Percentiles rank a stretch among this genome's conserved stretches.
Conservation (phyloP, 2,113 vertebrate genomes). For the Falco punctatus region DNA sequence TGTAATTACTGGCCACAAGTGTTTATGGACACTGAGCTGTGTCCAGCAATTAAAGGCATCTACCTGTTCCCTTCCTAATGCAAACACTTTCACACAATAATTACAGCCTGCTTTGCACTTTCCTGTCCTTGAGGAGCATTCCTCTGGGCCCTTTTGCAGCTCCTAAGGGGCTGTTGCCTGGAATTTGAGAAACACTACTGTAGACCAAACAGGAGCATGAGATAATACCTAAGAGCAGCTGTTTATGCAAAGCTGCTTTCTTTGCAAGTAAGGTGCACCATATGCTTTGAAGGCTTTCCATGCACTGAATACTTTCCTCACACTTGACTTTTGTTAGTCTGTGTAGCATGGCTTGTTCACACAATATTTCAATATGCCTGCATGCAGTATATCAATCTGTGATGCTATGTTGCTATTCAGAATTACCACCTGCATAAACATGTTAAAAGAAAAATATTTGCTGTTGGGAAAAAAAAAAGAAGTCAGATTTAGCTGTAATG, state of each 20-base stretch:
- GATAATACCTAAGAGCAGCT: conserved; percentile 3
- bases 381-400: conserved; percentile 57
- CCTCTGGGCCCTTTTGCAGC: not conserved
- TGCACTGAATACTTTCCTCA: conserved; percentile 36
- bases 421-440: conserved; percentile 28
- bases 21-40: not conserved
- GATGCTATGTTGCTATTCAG: conserved; percentile 21
- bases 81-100: conserved; percentile 2
- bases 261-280: conserved; percentile 45
- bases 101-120: not conserved
- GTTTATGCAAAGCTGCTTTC: conserved; percentile 38
- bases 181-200: conserved; percentile 28
- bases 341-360: not conserved
- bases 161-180: not conserved
- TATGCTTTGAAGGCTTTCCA: conserved; percentile 51
- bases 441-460: conserved; percentile 16
- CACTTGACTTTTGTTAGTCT: not conserved
- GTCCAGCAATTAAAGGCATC: conserved; percentile 18
- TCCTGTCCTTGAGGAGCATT: not conserved
- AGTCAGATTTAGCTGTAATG: not conserved
- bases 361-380: conserved; percentile 24
- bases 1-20: conserved; percentile 7
- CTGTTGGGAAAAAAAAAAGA: not conserved
- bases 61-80: not conserved
- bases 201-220: conserved; percentile 1